Evolutionary conservation across 1,140 invertebrate species (phyloP).

Genomic region (Aphaenogaster rudis): DNA sequence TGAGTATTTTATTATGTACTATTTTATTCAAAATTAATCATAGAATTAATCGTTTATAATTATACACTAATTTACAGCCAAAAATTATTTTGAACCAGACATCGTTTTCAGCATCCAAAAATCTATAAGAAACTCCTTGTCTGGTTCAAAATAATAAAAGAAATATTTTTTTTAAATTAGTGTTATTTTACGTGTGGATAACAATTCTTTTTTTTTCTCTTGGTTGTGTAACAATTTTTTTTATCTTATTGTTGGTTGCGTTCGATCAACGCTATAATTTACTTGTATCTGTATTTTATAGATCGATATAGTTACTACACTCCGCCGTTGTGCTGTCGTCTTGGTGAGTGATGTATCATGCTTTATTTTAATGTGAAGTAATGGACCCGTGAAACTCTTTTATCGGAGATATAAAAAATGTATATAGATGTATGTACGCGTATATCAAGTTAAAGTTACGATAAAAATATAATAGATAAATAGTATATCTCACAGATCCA

Average conservation of each 20-base stretch:
- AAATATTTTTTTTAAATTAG: no score
- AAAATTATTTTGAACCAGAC: no score
- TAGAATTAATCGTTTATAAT: background rate
- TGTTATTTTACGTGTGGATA: background rate
- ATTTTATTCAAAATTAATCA: background rate
- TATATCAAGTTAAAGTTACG: background rate
- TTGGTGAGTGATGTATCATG: conserved; percentile 4
- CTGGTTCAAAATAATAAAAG: no score
- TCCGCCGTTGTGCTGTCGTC: background rate
- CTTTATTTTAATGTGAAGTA: conserved; percentile 11
- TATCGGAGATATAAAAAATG: background rate
- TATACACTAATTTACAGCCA: background rate
- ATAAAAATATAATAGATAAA: background rate
- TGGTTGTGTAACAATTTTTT: background rate
- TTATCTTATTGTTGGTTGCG: background rate
- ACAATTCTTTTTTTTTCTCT: background rate
- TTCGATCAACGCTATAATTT: background rate
- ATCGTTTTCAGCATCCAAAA: no score
- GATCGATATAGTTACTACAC: background rate
- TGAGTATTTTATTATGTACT: conserved; percentile 2
- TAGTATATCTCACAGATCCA: background rate
- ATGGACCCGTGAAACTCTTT: background rate
- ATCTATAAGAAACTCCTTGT: no score
- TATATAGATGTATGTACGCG: background rate
- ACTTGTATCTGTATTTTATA: background rate